phyloP scores from a whole-genome alignment of 2,113 vertebrate species.

The Pseudorasbora parva region DNA sequence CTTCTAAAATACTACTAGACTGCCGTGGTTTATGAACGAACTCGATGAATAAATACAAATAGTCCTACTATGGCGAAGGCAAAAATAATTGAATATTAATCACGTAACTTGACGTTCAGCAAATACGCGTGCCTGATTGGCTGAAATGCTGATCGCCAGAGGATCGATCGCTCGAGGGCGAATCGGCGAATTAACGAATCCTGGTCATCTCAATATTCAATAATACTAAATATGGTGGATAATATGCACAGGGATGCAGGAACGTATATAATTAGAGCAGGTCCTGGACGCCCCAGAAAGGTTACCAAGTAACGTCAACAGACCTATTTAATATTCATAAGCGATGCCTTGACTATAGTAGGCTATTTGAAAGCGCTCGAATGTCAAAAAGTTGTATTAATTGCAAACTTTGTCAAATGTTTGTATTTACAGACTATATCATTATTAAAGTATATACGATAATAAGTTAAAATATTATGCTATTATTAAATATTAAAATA shows the following conservation, averaged over 20 bases:
- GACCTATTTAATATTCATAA: not conserved
- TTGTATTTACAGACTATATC: not conserved
- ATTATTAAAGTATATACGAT: not conserved
- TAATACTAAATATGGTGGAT: too few relatives aligned
- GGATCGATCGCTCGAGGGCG: not conserved
- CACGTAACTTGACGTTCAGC: not conserved
- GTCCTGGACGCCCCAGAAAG: not conserved
- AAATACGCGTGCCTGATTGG: not conserved
- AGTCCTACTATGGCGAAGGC: not conserved
- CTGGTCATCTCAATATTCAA: too few relatives aligned
- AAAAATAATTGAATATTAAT: not conserved
- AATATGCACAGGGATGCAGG: too few relatives aligned
- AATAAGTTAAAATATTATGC: too few relatives aligned
- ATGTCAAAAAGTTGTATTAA: not conserved
- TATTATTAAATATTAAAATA: not conserved
- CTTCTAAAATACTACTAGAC: not conserved
- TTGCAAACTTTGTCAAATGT: not conserved
- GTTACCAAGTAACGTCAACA: not conserved
- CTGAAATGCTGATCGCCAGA: not conserved
- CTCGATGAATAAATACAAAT: not conserved
- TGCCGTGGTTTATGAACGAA: not conserved
- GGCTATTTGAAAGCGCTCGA: not conserved
- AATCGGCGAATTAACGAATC: not conserved
- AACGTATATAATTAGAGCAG: not conserved
- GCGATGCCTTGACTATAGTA: not conserved